Evolutionary conservation across 2,888 invertebrate genomes (phyloP).

Genomic region (Archaeoteleia sp.): DNA sequence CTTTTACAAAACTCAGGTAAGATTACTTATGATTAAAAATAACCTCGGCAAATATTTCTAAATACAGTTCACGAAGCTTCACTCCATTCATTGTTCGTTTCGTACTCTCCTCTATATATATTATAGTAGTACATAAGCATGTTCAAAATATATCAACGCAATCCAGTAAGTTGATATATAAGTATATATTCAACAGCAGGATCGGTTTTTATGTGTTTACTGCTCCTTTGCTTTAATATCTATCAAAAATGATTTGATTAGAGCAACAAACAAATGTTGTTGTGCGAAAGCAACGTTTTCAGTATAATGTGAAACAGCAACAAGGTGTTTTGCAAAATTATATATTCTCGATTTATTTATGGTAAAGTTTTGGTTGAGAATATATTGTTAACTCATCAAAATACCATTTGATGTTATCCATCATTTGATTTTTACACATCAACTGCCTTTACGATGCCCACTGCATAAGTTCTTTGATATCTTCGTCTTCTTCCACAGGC

Average conservation of each 20-base stretch:
- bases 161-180: too few species aligned
- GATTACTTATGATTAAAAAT: not conserved
- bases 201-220: too few species aligned
- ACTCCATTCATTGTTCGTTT: too few species aligned
- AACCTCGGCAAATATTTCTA: not conserved
- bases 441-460: conserved; percentile 83
- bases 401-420: conserved; percentile 26
- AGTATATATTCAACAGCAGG: too few species aligned
- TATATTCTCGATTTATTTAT: conserved; percentile 20
- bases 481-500: conserved; percentile 82
- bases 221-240: conserved; percentile 13
- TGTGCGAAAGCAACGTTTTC: conserved; percentile 18
- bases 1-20: conserved; percentile 21
- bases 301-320: conserved; percentile 9
- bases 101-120: too few species aligned
- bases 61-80: too few species aligned
- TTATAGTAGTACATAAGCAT: too few species aligned
- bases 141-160: too few species aligned
- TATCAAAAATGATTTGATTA: too few species aligned
- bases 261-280: too few species aligned
- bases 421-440: conserved; percentile 29
- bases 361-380: conserved; percentile 14
- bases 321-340: conserved; percentile 13
- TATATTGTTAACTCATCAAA: conserved; percentile 14
- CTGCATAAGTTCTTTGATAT: conserved; percentile 83